Evolutionary conservation across 2,797 vertebrate species (phyloP), one percentile per base, ranked within the genome.

Genomic region (Catharus ustulatus): DNA sequence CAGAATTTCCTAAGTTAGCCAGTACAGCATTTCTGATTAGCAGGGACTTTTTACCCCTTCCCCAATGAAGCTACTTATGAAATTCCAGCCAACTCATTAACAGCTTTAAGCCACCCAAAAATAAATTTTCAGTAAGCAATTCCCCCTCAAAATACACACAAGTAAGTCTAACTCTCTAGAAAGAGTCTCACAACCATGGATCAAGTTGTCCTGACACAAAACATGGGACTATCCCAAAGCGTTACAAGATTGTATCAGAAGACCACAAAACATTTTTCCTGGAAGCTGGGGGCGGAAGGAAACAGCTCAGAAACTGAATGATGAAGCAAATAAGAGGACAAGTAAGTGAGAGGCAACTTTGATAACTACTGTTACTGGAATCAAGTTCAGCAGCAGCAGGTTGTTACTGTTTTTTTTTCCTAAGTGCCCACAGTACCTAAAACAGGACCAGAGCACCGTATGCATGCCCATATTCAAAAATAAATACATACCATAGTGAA

Each of bases 321-420:
- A 71, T 77, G 89, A 95, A 87, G 68, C 45, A 91, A 95, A 19
- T 34, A 93, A 82, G 77, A 84, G 46, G 62, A 93, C 71, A 12
- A 76, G 13, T 42, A 91, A 88, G 85, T 88, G 77, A 93, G 82
- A 91, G 62, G 84, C 19, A 87, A 48, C 38, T 81, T 40, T 22
- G 32, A 45, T 55, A 94, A 84, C 43, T 34, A 29, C 64, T 63
- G 17, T 90, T 95, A 95, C 91, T 84, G 88, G 91, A 96, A 95
- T 26, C 34, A 67, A 79, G 74, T 21, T 87, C 81, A 90, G 1
- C 79, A 94, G 8, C 75, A 82, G 26, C 20, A 88, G 26, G 14
- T 32, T 48, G 24, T 15, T 46, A 68, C 4, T 9, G 54, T 0
- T 27, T 30, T 29, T 57, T 76, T 61, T 23, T 1, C 20, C 10